Evolutionary conservation across 1,140 invertebrate genomes (phyloP), one percentile per base, ranked within the genome.

Genomic region (Cyclina sinensis): DNA sequence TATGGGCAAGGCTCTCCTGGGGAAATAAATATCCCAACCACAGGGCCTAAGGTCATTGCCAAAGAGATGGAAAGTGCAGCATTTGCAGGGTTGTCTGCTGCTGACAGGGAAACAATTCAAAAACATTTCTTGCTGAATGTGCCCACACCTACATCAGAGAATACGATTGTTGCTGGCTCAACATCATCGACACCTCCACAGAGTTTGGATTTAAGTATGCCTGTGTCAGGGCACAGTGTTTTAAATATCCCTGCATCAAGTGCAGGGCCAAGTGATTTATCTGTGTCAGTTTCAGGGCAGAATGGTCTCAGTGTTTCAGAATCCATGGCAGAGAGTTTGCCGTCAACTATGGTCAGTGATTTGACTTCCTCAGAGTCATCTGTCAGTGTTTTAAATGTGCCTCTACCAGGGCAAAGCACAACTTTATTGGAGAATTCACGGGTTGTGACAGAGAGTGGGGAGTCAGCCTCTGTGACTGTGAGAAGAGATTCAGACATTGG

Each of bases 51-150:
- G 39, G 85, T 87, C 21, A 87, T 87, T 35, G 76, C 85, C 18
- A 87, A 87, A 59, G 85, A 87, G 39, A 62, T 87, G 74, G 85
- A 87, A 35, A 80, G 74, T 80, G 85, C 57, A 43, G 85, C 85
- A 37, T 87, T 78, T 27, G 76, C 85, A 7, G 85, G 85, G 0
- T 37, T 87, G 30, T 87, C 85, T 9, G 85, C 85, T 11, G 85
- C 85, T 68, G 85, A 87, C 32, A 43, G 76, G 18, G 85, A 87
- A 87, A 87, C 85, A 0, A 87, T 87, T 51, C 85, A 87, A 35
- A 87, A 87, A 87, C 85, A 87, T 70, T 87, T 87, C 70, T 73
- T 87, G 3, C 37, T 87, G 37, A 87, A 87, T 48, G 85, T 87
- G n/a, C 85, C 85, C 35, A 80, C 54, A 14, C 85, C 85, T 0